phyloP scores from a whole-genome alignment of 2,797 vertebrate species.

The Sciurus carolinensis region DNA sequence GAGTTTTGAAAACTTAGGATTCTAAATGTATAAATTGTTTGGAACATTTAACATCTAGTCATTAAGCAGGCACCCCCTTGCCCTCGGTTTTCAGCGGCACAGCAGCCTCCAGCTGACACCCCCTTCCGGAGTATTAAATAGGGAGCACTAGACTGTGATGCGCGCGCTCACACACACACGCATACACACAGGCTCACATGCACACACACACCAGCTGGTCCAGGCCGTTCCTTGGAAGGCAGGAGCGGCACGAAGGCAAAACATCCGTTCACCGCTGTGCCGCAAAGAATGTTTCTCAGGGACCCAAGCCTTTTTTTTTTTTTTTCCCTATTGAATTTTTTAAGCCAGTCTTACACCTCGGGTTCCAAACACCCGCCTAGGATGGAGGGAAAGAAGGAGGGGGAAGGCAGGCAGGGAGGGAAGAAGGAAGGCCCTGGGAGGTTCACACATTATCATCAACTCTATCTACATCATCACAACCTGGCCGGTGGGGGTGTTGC shows the following conservation, averaged over 20 bases:
- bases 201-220: constrained; percentile 78
- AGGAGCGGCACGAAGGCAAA: constrained; percentile 32
- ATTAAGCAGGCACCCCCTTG: constrained; percentile 87
- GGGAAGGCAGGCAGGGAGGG: neutral
- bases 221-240: constrained; percentile 60
- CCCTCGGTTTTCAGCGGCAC: constrained; percentile 80
- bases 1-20: constrained; percentile 89
- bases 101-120: constrained; percentile 79
- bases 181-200: neutral
- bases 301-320: neutral
- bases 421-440: neutral
- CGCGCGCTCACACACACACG: neutral
- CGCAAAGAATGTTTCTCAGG: constrained; percentile 34
- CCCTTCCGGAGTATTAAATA: constrained; percentile 77
- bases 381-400: neutral
- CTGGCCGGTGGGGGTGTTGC: neutral
- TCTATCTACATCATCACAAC: neutral
- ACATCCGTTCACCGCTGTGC: constrained; percentile 68
- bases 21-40: constrained; percentile 90
- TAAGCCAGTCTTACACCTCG: constrained; percentile 67
- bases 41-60: constrained; percentile 88
- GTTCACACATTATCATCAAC: neutral
- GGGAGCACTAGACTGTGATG: constrained; percentile 60
- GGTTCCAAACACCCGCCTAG: neutral
- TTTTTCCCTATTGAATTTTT: constrained; percentile 27